Evolutionary conservation across 2,888 invertebrate genomes (phyloP).

Genomic region (Lottia scabra): DNA sequence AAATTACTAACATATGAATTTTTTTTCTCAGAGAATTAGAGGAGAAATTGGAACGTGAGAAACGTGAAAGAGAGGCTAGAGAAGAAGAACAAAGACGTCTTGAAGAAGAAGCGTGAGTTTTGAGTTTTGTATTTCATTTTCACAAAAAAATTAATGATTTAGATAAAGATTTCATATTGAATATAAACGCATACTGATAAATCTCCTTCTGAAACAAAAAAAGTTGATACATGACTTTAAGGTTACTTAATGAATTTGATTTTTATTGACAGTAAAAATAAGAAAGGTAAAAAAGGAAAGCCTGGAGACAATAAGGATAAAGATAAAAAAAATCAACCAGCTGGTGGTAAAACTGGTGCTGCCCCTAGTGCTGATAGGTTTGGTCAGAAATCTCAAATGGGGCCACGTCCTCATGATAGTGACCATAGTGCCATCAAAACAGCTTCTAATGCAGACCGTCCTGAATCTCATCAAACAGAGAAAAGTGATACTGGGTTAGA

Average conservation of each 20-base stretch:
- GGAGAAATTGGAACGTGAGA: conserved; percentile 60
- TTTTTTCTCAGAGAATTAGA: conserved; percentile 56
- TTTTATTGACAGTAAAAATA: conserved; percentile 16
- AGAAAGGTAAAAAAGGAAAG: conserved; percentile 42
- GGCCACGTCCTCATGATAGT: conserved; percentile 51
- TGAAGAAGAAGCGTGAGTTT: conserved; percentile 65
- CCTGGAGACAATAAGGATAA: conserved; percentile 45
- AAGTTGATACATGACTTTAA: background rate
- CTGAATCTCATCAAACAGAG: conserved; percentile 66
- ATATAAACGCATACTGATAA: background rate
- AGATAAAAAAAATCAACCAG: conserved; percentile 58
- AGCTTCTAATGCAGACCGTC: conserved; percentile 56
- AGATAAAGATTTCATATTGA: background rate
- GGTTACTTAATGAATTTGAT: background rate
- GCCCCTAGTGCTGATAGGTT: conserved; percentile 45
- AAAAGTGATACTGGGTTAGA: conserved; percentile 54
- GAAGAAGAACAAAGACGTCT: conserved; percentile 59
- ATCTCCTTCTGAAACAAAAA: background rate
- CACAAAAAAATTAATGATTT: background rate
- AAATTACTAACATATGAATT: too few species aligned
- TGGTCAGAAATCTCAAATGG: conserved; percentile 46
- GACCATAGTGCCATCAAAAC: conserved; percentile 51
- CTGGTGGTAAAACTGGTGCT: conserved; percentile 46
- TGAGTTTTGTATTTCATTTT: background rate
- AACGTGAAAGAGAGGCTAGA: conserved; percentile 55